Evolutionary conservation across 1,140 invertebrate genomes (phyloP).

Genomic region (Amphibalanus amphitrite): DNA sequence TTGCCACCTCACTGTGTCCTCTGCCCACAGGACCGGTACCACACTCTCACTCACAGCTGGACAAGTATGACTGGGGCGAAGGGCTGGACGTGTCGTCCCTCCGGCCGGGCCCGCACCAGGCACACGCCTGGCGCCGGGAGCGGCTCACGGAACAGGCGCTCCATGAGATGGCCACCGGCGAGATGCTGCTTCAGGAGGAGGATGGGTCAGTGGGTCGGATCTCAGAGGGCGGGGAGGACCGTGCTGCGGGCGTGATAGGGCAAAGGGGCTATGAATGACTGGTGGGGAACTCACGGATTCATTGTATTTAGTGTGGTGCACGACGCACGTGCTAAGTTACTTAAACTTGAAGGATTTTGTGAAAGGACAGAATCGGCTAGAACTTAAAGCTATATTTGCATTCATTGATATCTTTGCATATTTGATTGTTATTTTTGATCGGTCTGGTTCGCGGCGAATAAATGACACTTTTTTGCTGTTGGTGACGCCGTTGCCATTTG

Average conservation of each 20-base stretch:
- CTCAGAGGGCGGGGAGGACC: too few species aligned
- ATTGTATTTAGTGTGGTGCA: neutral
- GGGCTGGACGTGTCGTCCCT: neutral
- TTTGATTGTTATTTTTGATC: too few species aligned
- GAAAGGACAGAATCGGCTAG: too few species aligned
- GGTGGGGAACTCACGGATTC: neutral
- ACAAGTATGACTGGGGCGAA: slow-evolving; percentile 2
- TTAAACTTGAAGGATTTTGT: too few species aligned
- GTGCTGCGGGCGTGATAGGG: too few species aligned
- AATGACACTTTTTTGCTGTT: too few species aligned
- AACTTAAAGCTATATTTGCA: too few species aligned
- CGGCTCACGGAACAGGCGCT: neutral
- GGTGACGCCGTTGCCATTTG: too few species aligned
- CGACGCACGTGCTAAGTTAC: too few species aligned
- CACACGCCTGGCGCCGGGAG: neutral
- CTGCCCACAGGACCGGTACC: neutral
- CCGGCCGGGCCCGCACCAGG: neutral
- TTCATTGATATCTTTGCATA: too few species aligned
- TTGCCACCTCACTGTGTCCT: neutral
- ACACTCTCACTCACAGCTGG: neutral
- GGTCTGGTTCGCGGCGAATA: too few species aligned
- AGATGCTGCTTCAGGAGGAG: neutral
- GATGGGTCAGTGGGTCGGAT: neutral
- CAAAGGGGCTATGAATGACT: neutral
- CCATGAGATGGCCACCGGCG: slow-evolving; percentile 3